Evolutionary conservation across 2,888 invertebrate genomes (phyloP), one percentile per base, ranked within the genome.

Genomic region (Sphaeridia pumilis): DNA sequence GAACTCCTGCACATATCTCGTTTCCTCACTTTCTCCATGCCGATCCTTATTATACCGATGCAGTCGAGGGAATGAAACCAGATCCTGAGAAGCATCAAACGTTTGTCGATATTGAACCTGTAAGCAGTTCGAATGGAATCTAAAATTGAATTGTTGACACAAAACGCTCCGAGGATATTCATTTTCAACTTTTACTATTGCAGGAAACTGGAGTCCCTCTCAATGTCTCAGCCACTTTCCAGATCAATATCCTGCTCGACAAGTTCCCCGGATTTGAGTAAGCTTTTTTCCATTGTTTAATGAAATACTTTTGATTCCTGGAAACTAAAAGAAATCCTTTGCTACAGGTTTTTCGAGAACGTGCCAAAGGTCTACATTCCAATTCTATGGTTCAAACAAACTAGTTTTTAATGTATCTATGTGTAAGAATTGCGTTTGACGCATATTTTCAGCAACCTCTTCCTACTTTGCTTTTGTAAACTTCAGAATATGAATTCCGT

Each of bases 1-100:
- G 82, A 47, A 85, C 88, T n/a, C 89, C 90, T 0, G 81, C 84
- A 0, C 84, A 82, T 70, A 77, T 87, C 24, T 83, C 86, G 0
- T 79, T 81, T 64, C 89, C 90, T 1, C 88, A 90, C 69, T 88
- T 88, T 72, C 79, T 46, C 61, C 69, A 82, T 65, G 79, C 82
- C 0, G 84, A 87, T 70, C 74, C 77, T 0, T 72, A 72, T 58
- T 87, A 86, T 66, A 67, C 73, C 10, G 66, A 75, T 52, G 75
- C 75, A 35, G 74, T 90, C 0, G 71, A 72, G 0, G 88, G 88
- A 0, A 69, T 89, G 67, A 67, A 73, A 0, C 85, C 89, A 0
- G 72, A 76, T 0, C 72, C 77, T 46, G 72, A 76, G 0, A 74
- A 78, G 54, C 83, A 87, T 71, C 76, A 79, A 67, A 82, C 86